phyloP scores from a whole-genome alignment of 2,888 invertebrate species.

The Mongoloraphidia duomilia region DNA sequence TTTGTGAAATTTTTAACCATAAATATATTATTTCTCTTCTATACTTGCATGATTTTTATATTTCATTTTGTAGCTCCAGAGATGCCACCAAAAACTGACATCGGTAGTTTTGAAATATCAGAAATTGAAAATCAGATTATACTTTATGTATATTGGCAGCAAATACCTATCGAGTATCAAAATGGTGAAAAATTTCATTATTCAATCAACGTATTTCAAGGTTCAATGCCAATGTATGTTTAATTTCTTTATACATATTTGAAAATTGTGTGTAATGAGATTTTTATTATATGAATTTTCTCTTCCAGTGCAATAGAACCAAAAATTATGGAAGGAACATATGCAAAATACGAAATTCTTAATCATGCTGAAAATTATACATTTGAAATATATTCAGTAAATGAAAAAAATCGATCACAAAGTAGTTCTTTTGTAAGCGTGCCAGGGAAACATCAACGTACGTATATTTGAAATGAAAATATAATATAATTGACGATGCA shows the following conservation, averaged over 20 bases:
- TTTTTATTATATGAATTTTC: slow-evolving; percentile 1
- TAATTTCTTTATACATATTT: neutral
- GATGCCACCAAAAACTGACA: slow-evolving; percentile 50
- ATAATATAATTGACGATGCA: too few relatives aligned
- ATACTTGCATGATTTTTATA: neutral
- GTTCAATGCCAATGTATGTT: neutral
- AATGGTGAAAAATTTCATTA: slow-evolving; percentile 66
- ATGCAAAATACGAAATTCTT: slow-evolving; percentile 41
- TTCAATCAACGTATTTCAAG: slow-evolving; percentile 22
- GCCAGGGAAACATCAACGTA: slow-evolving; percentile 39
- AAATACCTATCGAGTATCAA: slow-evolving; percentile 48
- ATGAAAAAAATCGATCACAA: slow-evolving; percentile 42
- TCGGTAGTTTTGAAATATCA: slow-evolving; percentile 55
- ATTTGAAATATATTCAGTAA: slow-evolving; percentile 46
- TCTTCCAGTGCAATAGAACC: slow-evolving; percentile 26
- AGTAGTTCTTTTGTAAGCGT: slow-evolving; percentile 43
- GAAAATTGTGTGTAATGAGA: slow-evolving; percentile 2
- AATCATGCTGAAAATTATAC: slow-evolving; percentile 27
- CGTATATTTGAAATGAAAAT: slow-evolving; percentile 16
- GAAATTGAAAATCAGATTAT: slow-evolving; percentile 37
- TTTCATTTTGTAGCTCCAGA: slow-evolving; percentile 36
- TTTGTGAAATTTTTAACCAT: neutral
- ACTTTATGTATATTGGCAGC: slow-evolving; percentile 67
- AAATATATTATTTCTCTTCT: neutral
- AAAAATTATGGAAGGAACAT: slow-evolving; percentile 41